Evolutionary conservation across 2,888 invertebrate species (phyloP).

Genomic region (Ypsolopha sequella): DNA sequence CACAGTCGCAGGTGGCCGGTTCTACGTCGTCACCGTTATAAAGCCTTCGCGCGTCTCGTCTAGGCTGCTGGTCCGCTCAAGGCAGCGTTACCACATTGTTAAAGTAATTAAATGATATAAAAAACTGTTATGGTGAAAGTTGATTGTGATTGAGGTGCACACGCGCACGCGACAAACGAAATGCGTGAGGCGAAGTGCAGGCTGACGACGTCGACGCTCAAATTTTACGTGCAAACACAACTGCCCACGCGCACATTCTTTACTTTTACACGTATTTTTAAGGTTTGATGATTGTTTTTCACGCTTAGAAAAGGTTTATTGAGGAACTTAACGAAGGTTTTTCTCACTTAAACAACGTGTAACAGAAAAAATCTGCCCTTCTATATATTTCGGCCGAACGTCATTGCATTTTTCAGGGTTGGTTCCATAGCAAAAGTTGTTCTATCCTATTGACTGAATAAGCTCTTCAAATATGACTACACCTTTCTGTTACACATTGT

Average conservation of each 20-base stretch:
- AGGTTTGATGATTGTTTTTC: too few relatives aligned
- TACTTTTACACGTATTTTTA: background rate
- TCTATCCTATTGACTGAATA: too few relatives aligned
- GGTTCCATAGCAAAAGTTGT: too few relatives aligned
- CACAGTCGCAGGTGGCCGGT: slow-evolving; percentile 23
- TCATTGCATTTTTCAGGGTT: too few relatives aligned
- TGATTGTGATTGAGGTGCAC: slow-evolving; percentile 45
- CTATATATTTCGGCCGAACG: too few relatives aligned
- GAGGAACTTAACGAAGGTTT: too few relatives aligned
- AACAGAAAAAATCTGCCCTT: too few relatives aligned
- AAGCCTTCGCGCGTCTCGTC: slow-evolving; percentile 15
- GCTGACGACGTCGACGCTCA: slow-evolving; percentile 19
- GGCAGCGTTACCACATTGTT: slow-evolving; percentile 8
- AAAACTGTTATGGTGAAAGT: slow-evolving; percentile 48
- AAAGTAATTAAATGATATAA: slow-evolving; percentile 11
- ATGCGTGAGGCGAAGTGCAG: too few relatives aligned
- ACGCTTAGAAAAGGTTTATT: too few relatives aligned
- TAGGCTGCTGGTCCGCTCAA: background rate
- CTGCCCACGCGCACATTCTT: slow-evolving; percentile 11
- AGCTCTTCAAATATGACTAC: too few relatives aligned
- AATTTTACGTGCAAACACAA: slow-evolving; percentile 35
- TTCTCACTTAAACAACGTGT: too few relatives aligned
- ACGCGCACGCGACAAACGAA: slow-evolving; percentile 16
- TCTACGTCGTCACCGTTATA: slow-evolving; percentile 51
- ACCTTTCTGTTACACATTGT: too few relatives aligned